phyloP scores from a whole-genome alignment of 1,140 invertebrate genomes.

The Planococcus citri region DNA sequence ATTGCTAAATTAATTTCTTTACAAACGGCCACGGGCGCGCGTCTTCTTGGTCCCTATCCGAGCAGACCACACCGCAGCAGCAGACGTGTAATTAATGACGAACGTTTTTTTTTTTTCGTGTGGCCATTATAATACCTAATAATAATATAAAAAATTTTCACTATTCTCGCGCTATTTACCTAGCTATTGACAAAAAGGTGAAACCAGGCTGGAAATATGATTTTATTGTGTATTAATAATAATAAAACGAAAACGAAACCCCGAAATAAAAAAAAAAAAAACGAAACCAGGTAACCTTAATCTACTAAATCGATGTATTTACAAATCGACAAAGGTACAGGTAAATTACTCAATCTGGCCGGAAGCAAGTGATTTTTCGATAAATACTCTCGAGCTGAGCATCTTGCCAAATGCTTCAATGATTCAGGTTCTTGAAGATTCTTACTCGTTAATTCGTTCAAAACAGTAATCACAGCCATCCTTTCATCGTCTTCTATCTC shows the following conservation, averaged over 20 bases:
- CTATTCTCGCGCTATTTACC: neutral
- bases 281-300: conserved; percentile 28
- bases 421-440: conserved; percentile 23
- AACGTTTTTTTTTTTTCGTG: too few relatives aligned
- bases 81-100: neutral
- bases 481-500: neutral
- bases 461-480: neutral
- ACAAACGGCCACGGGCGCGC: neutral
- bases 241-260: too few relatives aligned
- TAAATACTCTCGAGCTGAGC: conserved; percentile 48
- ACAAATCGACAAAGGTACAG: conserved; percentile 47
- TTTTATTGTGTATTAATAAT: too few relatives aligned
- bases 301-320: conserved; percentile 57
- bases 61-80: neutral
- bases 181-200: too few relatives aligned
- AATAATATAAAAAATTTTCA: neutral
- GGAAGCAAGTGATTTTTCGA: conserved; percentile 55
- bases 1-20: neutral
- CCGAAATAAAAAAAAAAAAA: too few relatives aligned
- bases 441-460: conserved; percentile 31
- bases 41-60: too few relatives aligned
- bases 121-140: neutral
- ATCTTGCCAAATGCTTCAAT: conserved; percentile 41
- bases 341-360: conserved; percentile 50
- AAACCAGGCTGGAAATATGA: too few relatives aligned